Evolutionary conservation across 92 coral and sea anemone genomes (phyloP).

Genomic region (Porites lobata): DNA sequence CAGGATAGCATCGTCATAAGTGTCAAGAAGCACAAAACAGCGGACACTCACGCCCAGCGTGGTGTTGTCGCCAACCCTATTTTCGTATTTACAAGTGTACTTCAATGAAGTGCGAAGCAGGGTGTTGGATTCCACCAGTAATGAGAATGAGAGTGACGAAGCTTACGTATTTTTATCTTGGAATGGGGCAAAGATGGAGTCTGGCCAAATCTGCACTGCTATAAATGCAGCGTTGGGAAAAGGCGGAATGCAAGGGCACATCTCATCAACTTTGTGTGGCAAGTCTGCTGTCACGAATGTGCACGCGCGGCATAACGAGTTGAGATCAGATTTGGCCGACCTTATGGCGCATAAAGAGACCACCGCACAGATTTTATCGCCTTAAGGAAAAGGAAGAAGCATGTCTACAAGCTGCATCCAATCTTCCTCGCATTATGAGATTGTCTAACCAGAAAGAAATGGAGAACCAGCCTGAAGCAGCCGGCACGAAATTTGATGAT

Average conservation of each 20-base stretch:
- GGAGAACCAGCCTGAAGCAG: background rate
- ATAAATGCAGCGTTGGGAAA: slow-evolving; percentile 50
- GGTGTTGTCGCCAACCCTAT: slow-evolving; percentile 22
- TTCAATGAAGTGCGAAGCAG: slow-evolving; percentile 35
- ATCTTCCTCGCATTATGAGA: slow-evolving; percentile 3
- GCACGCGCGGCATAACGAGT: slow-evolving; percentile 44
- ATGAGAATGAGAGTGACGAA: background rate
- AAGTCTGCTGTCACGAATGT: slow-evolving; percentile 59
- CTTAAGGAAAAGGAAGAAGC: slow-evolving; percentile 5
- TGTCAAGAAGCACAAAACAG: slow-evolving; percentile 63
- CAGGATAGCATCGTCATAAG: slow-evolving; percentile 31
- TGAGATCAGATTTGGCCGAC: slow-evolving; percentile 49
- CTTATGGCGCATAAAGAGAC: slow-evolving; percentile 69
- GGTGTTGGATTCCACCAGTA: background rate
- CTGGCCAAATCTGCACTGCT: slow-evolving; percentile 51
- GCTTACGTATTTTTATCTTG: slow-evolving; percentile 54
- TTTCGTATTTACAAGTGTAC: slow-evolving; percentile 35
- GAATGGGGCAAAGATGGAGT: slow-evolving; percentile 47
- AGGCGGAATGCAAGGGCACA: slow-evolving; percentile 36
- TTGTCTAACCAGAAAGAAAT: background rate
- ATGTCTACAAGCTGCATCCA: slow-evolving; percentile 1
- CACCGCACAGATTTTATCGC: slow-evolving; percentile 55
- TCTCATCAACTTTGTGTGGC: slow-evolving; percentile 56
- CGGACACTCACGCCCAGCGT: slow-evolving; percentile 64
- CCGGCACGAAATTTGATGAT: background rate